phyloP scores from a whole-genome alignment of 2,797 vertebrate genomes.

The Poecilia picta region DNA sequence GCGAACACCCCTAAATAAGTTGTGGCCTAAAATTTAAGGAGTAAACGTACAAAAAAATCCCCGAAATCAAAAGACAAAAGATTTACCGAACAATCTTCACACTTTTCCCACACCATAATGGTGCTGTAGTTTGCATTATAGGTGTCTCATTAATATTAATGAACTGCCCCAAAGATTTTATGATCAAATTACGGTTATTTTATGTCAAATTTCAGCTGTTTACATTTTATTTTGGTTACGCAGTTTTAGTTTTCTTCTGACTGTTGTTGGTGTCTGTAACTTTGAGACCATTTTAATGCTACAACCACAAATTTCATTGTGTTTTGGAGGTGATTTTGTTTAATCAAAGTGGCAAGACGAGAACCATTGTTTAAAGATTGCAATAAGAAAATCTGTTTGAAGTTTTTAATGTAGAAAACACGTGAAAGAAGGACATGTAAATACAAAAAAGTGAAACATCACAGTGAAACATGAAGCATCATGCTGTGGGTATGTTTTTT shows the following conservation, averaged over 20 bases:
- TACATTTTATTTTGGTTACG: background rate
- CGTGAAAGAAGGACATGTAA: background rate
- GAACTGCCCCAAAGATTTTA: background rate
- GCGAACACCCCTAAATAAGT: background rate
- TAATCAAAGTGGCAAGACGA: background rate
- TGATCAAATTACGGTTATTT: background rate
- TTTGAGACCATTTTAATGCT: background rate
- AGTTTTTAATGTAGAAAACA: background rate
- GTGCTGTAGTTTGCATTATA: background rate
- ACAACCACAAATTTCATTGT: background rate
- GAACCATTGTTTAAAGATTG: background rate
- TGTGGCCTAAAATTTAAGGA: background rate
- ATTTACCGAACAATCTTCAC: background rate
- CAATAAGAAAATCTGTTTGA: background rate
- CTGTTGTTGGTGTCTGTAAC: background rate
- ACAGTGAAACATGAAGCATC: background rate
- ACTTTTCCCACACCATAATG: background rate
- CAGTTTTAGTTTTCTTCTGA: background rate
- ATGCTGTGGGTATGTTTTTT: background rate
- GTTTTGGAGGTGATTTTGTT: background rate
- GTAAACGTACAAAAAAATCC: background rate
- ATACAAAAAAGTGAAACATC: background rate
- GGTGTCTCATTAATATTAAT: background rate
- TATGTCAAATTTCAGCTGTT: background rate
- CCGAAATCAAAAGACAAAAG: background rate